These are phyloP conservation scores for Empidonax alnorum DNA, from an alignment of 2,113 vertebrate genomes.

Conservation along the genomic window DNA sequence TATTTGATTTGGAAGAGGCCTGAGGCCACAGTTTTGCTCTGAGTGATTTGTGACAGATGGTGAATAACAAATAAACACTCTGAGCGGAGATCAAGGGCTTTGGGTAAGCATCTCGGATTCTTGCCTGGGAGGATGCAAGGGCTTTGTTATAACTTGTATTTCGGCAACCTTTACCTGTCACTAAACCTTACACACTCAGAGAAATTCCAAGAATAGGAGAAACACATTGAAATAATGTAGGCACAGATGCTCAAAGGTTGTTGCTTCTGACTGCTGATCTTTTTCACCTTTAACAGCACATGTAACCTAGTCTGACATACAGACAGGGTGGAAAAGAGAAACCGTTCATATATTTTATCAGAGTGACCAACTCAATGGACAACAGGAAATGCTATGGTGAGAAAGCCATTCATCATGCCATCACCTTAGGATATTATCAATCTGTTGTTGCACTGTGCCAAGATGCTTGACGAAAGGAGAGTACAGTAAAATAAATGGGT, in stretches of 20 bases:
- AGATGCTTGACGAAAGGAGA: neutral
- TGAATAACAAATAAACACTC: neutral
- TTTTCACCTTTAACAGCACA: neutral
- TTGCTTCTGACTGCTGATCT: neutral
- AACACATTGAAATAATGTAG: neutral
- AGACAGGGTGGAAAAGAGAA: neutral
- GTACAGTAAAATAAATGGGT: neutral
- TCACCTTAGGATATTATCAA: neutral
- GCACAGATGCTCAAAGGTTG: neutral
- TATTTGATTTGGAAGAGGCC: neutral
- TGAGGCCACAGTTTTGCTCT: neutral
- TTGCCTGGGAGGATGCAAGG: neutral
- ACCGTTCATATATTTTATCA: neutral
- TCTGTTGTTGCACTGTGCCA: neutral
- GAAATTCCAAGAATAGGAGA: neutral
- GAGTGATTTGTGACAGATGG: slow-evolving; percentile 34
- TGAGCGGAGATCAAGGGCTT: neutral
- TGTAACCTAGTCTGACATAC: accelerated
- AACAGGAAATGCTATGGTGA: neutral
- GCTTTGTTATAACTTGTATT: neutral
- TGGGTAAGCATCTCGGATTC: neutral
- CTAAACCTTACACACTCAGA: neutral
- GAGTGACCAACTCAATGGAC: neutral
- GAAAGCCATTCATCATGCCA: neutral
- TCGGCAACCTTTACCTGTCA: neutral